These are phyloP conservation scores for Stenopsyche tienmushanensis DNA, from an alignment of 1,140 invertebrate genomes.

Conservation along the genomic window DNA sequence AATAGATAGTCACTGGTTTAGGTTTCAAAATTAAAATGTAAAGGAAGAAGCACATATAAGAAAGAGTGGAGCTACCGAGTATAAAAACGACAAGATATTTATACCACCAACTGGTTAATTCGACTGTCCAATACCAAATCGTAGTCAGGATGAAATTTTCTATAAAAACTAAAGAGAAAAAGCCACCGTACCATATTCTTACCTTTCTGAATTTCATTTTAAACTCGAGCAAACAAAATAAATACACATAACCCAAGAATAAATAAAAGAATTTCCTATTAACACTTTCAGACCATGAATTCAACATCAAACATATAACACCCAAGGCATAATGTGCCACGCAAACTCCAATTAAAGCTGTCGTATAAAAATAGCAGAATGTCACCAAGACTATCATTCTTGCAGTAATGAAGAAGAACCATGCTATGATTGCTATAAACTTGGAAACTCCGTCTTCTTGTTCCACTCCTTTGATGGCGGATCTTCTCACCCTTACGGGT, in stretches of 20 bases:
- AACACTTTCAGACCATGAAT: slow-evolving; percentile 58
- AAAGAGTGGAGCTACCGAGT: slow-evolving; percentile 51
- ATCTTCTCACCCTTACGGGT: slow-evolving; percentile 45
- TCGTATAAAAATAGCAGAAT: slow-evolving; percentile 68
- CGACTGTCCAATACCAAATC: slow-evolving; percentile 63
- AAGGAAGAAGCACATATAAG: slow-evolving; percentile 55
- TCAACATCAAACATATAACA: slow-evolving; percentile 60
- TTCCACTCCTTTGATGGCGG: slow-evolving; percentile 59
- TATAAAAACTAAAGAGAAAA: slow-evolving; percentile 62
- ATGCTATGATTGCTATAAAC: slow-evolving; percentile 66
- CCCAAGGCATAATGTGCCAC: slow-evolving; percentile 62
- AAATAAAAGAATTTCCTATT: slow-evolving; percentile 59
- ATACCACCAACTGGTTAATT: slow-evolving; percentile 62
- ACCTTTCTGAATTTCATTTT: slow-evolving; percentile 71
- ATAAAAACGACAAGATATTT: slow-evolving; percentile 58
- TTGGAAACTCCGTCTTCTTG: slow-evolving; percentile 69
- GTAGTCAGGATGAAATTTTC: slow-evolving; percentile 67
- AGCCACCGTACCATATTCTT: slow-evolving; percentile 64
- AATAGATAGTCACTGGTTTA: slow-evolving; percentile 53
- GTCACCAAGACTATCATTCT: slow-evolving; percentile 67
- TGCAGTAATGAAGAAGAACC: slow-evolving; percentile 69
- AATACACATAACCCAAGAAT: slow-evolving; percentile 68
- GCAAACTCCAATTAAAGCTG: slow-evolving; percentile 58
- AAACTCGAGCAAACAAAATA: slow-evolving; percentile 73
- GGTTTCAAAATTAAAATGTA: slow-evolving; percentile 60